Conservation (phyloP, 2,797 vertebrate genomes). For the Pipistrellus pipistrellus region DNA sequence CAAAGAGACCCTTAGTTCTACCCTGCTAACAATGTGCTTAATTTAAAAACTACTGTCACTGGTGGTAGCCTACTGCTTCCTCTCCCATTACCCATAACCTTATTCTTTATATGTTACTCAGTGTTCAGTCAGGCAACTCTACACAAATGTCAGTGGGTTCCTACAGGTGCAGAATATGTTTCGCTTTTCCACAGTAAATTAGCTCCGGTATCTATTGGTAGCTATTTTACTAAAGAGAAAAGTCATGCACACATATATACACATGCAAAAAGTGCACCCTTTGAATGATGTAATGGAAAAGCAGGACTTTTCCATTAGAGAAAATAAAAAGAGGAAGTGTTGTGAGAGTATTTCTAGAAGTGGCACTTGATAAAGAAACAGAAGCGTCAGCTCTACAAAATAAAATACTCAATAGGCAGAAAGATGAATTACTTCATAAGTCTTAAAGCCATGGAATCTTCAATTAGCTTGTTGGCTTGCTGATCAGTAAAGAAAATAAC, state of each 20-base stretch:
- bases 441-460: not conserved
- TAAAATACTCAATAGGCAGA: not conserved
- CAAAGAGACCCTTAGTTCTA: not conserved
- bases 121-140: not conserved
- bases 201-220: not conserved
- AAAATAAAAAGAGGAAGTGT: conserved; percentile 49
- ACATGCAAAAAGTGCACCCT: not conserved
- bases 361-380: not conserved
- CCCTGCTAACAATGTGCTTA: not conserved
- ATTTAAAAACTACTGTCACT: not conserved
- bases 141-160: not conserved
- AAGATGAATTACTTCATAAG: not conserved
- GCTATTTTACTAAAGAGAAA: conserved; percentile 48
- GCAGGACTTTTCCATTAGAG: too few species aligned
- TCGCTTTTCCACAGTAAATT: not conserved
- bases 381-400: not conserved
- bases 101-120: not conserved
- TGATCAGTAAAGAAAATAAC: conserved; percentile 23
- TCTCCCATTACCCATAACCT: not conserved
- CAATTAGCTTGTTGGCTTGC: not conserved
- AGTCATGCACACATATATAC: not conserved
- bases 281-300: too few species aligned
- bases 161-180: not conserved
- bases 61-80: not conserved
- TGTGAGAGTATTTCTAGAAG: not conserved